Base-by-base conservation (phyloP, 2,888 invertebrate genomes). In the Caenorhabditis sulstoni region DNA sequence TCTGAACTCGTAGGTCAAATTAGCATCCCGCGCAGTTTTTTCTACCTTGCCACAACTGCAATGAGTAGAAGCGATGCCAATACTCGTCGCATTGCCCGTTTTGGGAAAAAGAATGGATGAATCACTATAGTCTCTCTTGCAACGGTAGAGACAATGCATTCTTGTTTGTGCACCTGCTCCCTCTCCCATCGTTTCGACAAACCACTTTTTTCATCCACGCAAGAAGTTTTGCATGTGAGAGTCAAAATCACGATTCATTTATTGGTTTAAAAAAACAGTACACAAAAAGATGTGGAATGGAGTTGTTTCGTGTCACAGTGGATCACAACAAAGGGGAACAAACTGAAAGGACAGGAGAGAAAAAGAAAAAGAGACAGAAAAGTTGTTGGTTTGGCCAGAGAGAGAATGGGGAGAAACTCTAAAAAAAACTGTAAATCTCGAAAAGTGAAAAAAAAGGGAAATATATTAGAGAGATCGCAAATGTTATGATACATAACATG, bases 141-240 rank as follows among this genome's bases (percentile, higher is more conserved):
- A 20, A 14, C 14, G n/a, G n/a, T n/a, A 52, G 7, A 59, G 68
- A 59, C 58, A 67, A 67, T 68, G 47, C 1, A 29, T 12, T 44
- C 18, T 23, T 70, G 61, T 70, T 53, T 70, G 47, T 7, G n/a
- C 67, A 67, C 47, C 67, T 67, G 67, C n/a, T 16, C 49, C 45
- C 3, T 50, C 35, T 45, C 37, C 45, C 55, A 47, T 20, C 20
- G 2, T 29, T 23, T 29, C 18, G 52, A 52, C 12, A 29, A 23
- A 14, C 52, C 52, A 29, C 29, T 29, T 52, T 52, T 52, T 52
- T 16, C 4, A 57, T 52, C 68, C 44, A 39, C 37, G 57, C 55
- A 66, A 47, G 55, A 66, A 57, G 49, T 49, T 49, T 49, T n/a
- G 47, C 41, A 41, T 41, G 12, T 14, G 2, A 14, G 41, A 41